Conservation (phyloP, 2,797 vertebrate genomes). For the Gobionotothen gibberifrons region DNA sequence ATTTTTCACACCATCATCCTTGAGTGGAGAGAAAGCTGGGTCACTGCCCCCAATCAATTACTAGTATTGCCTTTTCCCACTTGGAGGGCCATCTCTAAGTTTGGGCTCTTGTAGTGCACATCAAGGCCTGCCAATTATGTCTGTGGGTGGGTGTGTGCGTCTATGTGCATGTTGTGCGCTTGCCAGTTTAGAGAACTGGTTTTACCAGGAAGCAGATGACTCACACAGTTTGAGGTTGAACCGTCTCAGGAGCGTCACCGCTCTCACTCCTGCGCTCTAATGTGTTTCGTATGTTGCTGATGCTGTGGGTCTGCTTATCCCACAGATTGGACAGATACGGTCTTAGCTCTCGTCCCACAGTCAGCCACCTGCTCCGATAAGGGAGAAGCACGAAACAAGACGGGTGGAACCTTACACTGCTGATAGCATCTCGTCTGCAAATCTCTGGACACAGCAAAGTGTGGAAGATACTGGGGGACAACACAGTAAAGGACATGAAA, state of each 20-base stretch:
- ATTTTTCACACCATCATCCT: conserved; percentile 67
- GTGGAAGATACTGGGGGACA: conserved; percentile 41
- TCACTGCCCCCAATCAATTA: conserved; percentile 75
- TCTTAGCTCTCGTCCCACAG: conserved; percentile 48
- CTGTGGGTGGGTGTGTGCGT: neutral
- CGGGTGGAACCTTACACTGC: conserved; percentile 47
- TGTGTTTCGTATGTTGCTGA: conserved; percentile 60
- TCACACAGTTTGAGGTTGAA: conserved; percentile 72
- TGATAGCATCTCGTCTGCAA: conserved; percentile 66
- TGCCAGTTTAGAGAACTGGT: conserved; percentile 41
- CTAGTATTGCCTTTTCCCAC: conserved; percentile 58
- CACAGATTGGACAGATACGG: conserved; percentile 65
- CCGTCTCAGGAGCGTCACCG: conserved; percentile 54
- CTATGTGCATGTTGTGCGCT: conserved; percentile 19
- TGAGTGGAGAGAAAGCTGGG: conserved; percentile 51
- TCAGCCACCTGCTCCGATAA: conserved; percentile 71
- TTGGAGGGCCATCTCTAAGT: conserved; percentile 36
- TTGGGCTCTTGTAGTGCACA: conserved; percentile 38
- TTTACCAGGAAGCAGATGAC: conserved; percentile 68
- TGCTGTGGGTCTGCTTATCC: conserved; percentile 55
- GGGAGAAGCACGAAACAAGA: conserved; percentile 57
- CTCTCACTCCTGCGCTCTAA: conserved; percentile 60
- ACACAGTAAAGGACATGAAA: conserved; percentile 30
- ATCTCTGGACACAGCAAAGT: conserved; percentile 60
- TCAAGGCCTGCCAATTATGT: conserved; percentile 1